Evolutionary conservation across 1,140 invertebrate species (phyloP).

Genomic region (Ostrea denselamellosa): DNA sequence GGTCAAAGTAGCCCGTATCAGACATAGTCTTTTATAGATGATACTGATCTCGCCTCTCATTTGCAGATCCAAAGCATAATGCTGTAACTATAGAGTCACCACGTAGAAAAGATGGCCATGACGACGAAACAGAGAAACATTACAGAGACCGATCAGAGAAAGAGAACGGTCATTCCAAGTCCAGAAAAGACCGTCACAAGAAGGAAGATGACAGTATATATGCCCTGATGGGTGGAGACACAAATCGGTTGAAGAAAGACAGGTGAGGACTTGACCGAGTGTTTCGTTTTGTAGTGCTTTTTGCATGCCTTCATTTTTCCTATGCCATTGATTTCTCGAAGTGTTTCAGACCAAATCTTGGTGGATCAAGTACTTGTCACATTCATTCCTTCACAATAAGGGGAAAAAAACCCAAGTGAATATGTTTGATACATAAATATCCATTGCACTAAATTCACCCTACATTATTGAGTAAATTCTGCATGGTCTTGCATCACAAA

Average conservation of each 20-base stretch:
- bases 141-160: conserved; percentile 41
- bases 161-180: conserved; percentile 18
- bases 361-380: not conserved
- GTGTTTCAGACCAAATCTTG: no score
- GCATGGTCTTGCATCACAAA: not conserved
- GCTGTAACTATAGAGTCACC: conserved; percentile 60
- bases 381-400: not conserved
- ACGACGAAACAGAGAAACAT: conserved; percentile 37
- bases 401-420: no score
- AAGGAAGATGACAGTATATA: conserved; percentile 25
- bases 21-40: no score
- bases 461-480: not conserved
- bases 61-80: conserved; percentile 53
- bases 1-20: no score
- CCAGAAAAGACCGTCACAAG: conserved; percentile 16
- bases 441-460: not conserved
- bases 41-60: no score
- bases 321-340: no score
- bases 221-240: conserved; percentile 1
- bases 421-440: not conserved
- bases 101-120: conserved; percentile 47
- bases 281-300: not conserved
- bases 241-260: conserved; percentile 3
- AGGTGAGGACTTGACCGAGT: not conserved
- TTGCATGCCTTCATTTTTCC: not conserved